phyloP scores from a whole-genome alignment of 2,113 vertebrate species.

The Eulemur rufifrons region DNA sequence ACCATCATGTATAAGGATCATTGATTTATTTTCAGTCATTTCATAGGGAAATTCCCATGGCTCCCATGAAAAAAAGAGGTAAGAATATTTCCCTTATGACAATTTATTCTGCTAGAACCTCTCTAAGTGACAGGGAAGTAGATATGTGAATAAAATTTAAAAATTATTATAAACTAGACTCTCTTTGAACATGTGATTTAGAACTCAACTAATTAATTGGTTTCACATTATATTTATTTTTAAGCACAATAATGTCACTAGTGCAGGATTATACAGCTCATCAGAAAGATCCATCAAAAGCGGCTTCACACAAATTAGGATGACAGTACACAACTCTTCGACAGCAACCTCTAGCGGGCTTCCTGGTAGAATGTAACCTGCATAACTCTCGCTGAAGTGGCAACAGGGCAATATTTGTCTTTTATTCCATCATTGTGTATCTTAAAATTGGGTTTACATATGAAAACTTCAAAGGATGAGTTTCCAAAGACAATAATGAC shows the following conservation, averaged over 20 bases:
- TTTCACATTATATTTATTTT: slow-evolving; percentile 51
- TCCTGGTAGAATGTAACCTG: not conserved
- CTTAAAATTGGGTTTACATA: not conserved
- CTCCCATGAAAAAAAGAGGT: not conserved
- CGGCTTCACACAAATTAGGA: not conserved
- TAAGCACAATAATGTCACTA: slow-evolving; percentile 23
- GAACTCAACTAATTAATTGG: slow-evolving; percentile 16
- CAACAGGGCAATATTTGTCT: not conserved
- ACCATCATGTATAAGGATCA: not conserved
- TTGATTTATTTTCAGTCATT: slow-evolving; percentile 8
- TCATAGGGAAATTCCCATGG: not conserved
- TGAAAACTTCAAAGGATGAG: not conserved
- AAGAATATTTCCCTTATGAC: not conserved
- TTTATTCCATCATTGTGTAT: not conserved
- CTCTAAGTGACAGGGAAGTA: slow-evolving; percentile 31
- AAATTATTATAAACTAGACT: not conserved
- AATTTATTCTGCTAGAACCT: not conserved
- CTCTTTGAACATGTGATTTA: slow-evolving; percentile 9
- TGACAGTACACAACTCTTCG: not conserved
- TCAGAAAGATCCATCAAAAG: not conserved
- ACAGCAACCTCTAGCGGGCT: not conserved
- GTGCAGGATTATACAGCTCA: not conserved
- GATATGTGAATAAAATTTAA: not conserved
- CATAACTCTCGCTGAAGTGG: not conserved
- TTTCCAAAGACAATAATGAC: not conserved